phyloP scores from a whole-genome alignment of 2,113 vertebrate species.

The Bubalus kerabau region DNA sequence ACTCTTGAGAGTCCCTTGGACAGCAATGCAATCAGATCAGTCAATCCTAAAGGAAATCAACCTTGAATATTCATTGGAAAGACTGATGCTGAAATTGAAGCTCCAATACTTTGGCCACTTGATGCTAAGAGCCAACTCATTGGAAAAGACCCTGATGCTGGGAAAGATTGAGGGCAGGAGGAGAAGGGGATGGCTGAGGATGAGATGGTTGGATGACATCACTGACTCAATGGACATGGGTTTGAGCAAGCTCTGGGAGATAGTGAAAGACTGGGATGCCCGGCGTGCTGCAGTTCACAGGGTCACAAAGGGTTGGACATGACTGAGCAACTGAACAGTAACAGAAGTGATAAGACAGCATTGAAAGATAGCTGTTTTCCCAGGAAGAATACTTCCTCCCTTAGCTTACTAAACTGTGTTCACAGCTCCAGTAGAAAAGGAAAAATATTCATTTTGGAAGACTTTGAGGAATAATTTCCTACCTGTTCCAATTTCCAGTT shows the following conservation, averaged over 20 bases:
- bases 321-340: neutral
- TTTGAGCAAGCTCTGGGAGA: neutral
- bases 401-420: neutral
- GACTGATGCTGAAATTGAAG: neutral
- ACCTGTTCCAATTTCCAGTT: too few species aligned
- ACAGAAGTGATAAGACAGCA: neutral
- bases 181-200: neutral
- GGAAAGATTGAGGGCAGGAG: neutral
- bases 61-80: neutral
- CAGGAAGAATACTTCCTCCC: neutral
- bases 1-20: neutral
- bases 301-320: fast-evolving
- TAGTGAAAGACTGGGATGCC: neutral
- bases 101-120: neutral
- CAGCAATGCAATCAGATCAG: fast-evolving
- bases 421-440: neutral
- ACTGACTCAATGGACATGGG: neutral
- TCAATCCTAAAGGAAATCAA: neutral
- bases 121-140: neutral
- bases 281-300: fast-evolving
- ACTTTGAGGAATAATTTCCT: neutral
- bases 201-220: neutral
- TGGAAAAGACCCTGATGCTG: neutral
- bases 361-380: neutral
- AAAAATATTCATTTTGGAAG: neutral